Percentiles rank a stretch among this genome's conserved stretches.
Conservation (phyloP, 2,888 invertebrate genomes). For the Pammene aurita region DNA sequence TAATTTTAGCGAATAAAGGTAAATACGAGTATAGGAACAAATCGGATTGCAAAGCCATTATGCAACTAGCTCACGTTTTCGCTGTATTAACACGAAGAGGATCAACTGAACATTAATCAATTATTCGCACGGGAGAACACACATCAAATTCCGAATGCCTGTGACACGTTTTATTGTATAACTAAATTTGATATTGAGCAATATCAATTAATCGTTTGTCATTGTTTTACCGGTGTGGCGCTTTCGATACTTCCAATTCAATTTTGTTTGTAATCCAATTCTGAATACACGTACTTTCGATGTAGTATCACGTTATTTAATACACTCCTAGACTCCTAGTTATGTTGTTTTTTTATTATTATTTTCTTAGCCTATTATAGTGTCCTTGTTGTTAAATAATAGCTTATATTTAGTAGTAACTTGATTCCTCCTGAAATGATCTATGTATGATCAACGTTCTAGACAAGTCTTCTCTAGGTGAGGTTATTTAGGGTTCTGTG, state of each 20-base stretch:
- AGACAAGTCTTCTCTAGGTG: too few relatives aligned
- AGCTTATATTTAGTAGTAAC: too few relatives aligned
- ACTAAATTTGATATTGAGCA: constrained; percentile 15
- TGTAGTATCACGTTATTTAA: not conserved
- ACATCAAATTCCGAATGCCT: constrained; percentile 1
- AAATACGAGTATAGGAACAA: too few relatives aligned
- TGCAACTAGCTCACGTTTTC: not conserved
- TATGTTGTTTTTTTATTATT: too few relatives aligned
- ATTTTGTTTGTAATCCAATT: constrained; percentile 5
- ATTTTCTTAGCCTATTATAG: too few relatives aligned
- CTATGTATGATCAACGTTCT: too few relatives aligned
- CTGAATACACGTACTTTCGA: not conserved
- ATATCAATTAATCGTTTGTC: constrained; percentile 23
- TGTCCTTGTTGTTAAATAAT: too few relatives aligned
- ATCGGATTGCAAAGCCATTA: not conserved
- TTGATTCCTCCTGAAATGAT: too few relatives aligned
- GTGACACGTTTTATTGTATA: constrained; percentile 13
- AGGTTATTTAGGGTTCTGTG: too few relatives aligned
- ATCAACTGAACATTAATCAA: constrained; percentile 8
- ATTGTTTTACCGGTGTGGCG: constrained; percentile 9
- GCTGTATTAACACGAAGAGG: not conserved
- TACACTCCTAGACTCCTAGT: too few relatives aligned
- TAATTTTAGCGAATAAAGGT: not conserved
- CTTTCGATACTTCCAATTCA: constrained; percentile 5
- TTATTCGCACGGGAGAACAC: not conserved